Conservation (phyloP, 2,888 invertebrate genomes). For the Eutolmus rufibarbis region DNA sequence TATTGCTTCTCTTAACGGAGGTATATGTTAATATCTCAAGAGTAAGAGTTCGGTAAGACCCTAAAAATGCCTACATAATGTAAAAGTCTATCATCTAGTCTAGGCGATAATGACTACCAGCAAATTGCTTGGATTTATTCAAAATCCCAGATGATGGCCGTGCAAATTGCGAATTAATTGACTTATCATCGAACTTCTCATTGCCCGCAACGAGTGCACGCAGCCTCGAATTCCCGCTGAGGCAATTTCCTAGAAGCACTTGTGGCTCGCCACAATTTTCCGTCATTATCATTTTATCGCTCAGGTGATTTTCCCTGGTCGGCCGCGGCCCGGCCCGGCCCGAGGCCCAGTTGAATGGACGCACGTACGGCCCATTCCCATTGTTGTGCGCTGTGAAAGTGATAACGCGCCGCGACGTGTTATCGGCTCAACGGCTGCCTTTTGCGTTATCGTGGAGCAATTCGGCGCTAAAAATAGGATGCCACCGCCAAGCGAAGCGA, state of each 20-base stretch:
- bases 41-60: neutral
- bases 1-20: no score
- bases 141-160: neutral
- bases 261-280: neutral
- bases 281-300: neutral
- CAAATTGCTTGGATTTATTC: neutral
- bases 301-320: neutral
- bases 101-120: neutral
- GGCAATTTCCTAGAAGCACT: neutral
- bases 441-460: constrained; percentile 6
- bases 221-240: neutral
- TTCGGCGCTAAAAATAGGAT: constrained; percentile 32
- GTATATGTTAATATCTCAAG: neutral
- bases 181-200: neutral
- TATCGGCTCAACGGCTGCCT: constrained; percentile 5
- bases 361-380: neutral
- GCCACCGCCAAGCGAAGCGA: neutral
- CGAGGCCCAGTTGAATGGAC: neutral
- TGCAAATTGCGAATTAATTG: neutral
- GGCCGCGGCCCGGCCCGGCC: neutral
- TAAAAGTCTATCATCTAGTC: neutral
- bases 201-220: neutral
- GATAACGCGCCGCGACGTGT: neutral
- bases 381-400: neutral
- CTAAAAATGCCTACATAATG: neutral